Conservation (phyloP, 2,888 invertebrate genomes). For the Spialia ferax region DNA sequence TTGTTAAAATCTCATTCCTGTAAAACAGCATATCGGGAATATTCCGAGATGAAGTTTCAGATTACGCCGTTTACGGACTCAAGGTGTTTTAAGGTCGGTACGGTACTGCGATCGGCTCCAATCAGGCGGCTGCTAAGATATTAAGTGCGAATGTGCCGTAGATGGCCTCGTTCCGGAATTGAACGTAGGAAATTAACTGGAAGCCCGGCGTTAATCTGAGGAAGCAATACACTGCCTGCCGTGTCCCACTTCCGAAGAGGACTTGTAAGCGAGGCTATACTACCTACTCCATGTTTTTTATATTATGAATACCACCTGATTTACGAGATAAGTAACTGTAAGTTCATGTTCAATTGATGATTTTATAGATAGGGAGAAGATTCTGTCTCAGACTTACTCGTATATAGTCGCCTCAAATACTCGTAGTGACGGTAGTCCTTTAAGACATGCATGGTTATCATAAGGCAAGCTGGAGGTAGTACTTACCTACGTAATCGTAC, state of each 20-base stretch:
- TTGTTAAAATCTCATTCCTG: too few relatives aligned
- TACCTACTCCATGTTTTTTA: too few relatives aligned
- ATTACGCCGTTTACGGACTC: conserved; percentile 19
- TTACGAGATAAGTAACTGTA: too few relatives aligned
- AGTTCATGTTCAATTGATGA: too few relatives aligned
- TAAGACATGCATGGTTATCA: neutral
- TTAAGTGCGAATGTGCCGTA: conserved; percentile 52
- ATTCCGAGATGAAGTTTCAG: conserved; percentile 26
- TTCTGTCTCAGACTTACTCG: too few relatives aligned
- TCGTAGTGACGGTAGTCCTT: too few relatives aligned
- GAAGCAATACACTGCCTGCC: conserved; percentile 64
- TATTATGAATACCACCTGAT: too few relatives aligned
- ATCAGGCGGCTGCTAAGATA: conserved; percentile 45
- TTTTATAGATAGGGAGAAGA: too few relatives aligned
- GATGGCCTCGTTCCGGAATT: conserved; percentile 56
- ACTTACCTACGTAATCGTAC: too few relatives aligned
- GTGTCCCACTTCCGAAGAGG: conserved; percentile 7
- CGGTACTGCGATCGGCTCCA: conserved; percentile 41
- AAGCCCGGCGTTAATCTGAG: conserved; percentile 69
- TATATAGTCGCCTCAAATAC: too few relatives aligned
- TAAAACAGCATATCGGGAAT: conserved; percentile 15
- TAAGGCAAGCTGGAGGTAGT: neutral
- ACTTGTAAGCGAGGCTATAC: conserved; percentile 30
- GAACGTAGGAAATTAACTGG: conserved; percentile 72
- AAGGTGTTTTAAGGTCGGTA: conserved; percentile 32